Evolutionary conservation across 2,888 invertebrate genomes (phyloP), one percentile per base, ranked within the genome.

Genomic region (Notodonta dromedarius): DNA sequence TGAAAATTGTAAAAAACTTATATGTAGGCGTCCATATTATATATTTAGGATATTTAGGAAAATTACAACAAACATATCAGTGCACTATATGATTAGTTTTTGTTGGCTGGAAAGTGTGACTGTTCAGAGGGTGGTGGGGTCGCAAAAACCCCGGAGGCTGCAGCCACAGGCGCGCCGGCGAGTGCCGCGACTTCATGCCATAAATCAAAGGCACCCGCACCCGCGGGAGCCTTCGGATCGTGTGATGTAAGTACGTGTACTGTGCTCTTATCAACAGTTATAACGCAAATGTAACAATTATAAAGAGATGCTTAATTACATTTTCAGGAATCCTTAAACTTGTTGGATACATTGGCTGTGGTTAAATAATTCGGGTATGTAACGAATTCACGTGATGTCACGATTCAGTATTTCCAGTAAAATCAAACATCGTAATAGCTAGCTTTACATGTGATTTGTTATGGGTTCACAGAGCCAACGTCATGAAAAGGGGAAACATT

Each of bases 201-300:
- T 93, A 91, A 92, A 92, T 92, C 91, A 93, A 89, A 89, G 85
- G 83, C 84, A 87, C n/a, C n/a, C n/a, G n/a, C n/a, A 24, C 89
- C 87, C 88, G 77, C 76, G 89, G 87, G 88, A 87, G 77, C 84
- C 81, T 84, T 83, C 85, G 59, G 74, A 78, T 84, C 80, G 78
- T 82, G 84, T 81, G 82, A 83, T 78, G 82, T 84, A 85, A 84
- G 69, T 73, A 73, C 59, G 80, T 84, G 86, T 80, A 83, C 79
- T 81, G 75, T 76, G 76, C 76, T 77, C 74, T 24, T 80, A 79
- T 76, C 78, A 68, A 71, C 80, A 77, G 80, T 79, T 77, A 84
- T 81, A 79, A 79, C 75, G 76, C 78, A 80, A 76, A 74, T 72
- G 67, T n/a, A n/a, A n/a, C n/a, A 71, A 73, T 71, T 69, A 69